A percentile compares a stretch with the other conserved stretches of the same genome.
Evolutionary conservation across 2,888 invertebrate genomes (phyloP).

Genomic region (Agrilus mali): DNA sequence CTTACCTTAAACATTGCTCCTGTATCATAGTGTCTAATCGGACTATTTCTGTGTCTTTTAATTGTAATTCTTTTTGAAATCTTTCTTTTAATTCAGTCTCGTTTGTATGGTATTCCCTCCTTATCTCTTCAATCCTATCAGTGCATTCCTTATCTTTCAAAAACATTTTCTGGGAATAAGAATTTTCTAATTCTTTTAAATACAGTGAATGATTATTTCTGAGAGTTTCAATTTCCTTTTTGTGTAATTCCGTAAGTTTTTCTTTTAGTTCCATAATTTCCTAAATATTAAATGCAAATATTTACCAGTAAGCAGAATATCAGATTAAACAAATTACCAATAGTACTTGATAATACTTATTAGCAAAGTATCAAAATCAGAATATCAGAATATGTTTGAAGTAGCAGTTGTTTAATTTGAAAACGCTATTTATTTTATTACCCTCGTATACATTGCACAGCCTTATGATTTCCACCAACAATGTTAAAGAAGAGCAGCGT

Average conservation of each 20-base stretch:
- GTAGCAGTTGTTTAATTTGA: too few relatives aligned
- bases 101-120: conserved; percentile 6
- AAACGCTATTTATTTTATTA: too few relatives aligned
- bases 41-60: conserved; percentile 12
- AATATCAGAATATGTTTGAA: too few relatives aligned
- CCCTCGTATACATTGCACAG: too few relatives aligned
- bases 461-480: too few relatives aligned
- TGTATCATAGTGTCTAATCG: conserved; percentile 11
- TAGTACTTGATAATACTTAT: too few relatives aligned
- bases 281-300: background rate
- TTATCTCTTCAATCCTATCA: conserved; percentile 1
- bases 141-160: background rate
- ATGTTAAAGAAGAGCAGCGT: too few relatives aligned
- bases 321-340: too few relatives aligned
- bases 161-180: background rate
- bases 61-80: conserved; percentile 8
- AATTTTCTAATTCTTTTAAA: background rate
- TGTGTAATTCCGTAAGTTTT: conserved; percentile 8
- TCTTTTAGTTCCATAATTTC: conserved; percentile 9
- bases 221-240: conserved; percentile 10
- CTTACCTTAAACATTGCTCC: conserved; percentile 13
- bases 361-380: too few relatives aligned
- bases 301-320: too few relatives aligned
- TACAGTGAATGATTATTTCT: conserved; percentile 1
- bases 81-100: conserved; percentile 4